A percentile compares a stretch with the other conserved stretches of the same genome.
These are phyloP conservation scores for Drosophila arizonae DNA, from an alignment of 1,140 invertebrate genomes.

Conservation along the genomic window DNA sequence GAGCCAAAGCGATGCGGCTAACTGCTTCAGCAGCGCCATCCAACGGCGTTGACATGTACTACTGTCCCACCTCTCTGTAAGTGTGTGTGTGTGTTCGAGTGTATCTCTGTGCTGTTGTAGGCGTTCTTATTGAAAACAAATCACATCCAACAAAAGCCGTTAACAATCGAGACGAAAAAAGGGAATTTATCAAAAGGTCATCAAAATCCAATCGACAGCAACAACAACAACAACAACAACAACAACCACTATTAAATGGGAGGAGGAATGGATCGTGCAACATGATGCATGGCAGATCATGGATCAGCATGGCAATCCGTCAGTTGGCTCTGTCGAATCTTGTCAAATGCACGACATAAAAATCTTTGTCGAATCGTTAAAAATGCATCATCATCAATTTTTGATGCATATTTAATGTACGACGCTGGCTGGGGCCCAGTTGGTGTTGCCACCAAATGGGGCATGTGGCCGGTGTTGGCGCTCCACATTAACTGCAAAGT, in stretches of 20 bases:
- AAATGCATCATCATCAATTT: constrained; percentile 82
- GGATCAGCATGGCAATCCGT: constrained; percentile 46
- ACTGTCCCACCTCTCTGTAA: background rate
- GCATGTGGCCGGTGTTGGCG: constrained; percentile 17
- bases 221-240: constrained; percentile 26
- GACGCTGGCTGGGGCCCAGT: constrained; percentile 25
- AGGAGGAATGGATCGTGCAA: background rate
- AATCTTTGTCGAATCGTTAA: constrained; percentile 77
- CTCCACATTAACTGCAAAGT: constrained; percentile 72
- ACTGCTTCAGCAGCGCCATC: constrained; percentile 51
- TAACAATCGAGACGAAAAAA: constrained; percentile 19
- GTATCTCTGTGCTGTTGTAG: constrained; percentile 17
- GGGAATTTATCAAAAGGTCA: constrained; percentile 71
- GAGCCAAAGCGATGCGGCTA: constrained; percentile 35
- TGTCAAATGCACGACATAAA: constrained; percentile 76
- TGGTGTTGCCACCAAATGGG: constrained; percentile 22
- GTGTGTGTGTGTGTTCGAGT: background rate
- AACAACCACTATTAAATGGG: background rate
- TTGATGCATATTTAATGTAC: constrained; percentile 81
- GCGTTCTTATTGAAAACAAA: constrained; percentile 42
- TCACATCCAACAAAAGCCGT: constrained; percentile 20
- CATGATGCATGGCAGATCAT: constrained; percentile 4
- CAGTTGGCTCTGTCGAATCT: constrained; percentile 60
- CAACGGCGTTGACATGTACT: constrained; percentile 58
- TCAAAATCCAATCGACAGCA: constrained; percentile 73